Conservation (phyloP, 2,113 vertebrate genomes). For the Brachyhypopomus occidentalis region DNA sequence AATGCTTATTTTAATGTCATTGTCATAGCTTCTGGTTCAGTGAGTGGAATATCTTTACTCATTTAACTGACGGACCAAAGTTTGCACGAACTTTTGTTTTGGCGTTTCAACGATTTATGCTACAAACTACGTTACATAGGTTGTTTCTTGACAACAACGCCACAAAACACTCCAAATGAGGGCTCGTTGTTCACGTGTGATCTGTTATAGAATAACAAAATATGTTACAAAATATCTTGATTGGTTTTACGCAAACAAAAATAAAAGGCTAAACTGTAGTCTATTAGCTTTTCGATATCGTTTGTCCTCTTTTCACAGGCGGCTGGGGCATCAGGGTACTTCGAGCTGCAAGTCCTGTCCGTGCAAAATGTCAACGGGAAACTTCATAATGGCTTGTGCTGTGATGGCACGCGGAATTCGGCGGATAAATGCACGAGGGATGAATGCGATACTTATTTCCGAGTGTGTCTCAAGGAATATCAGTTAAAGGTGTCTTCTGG, state of each 20-base stretch:
- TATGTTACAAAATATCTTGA: neutral
- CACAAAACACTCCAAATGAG: no score
- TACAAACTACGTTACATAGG: no score
- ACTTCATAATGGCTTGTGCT: slow-evolving; percentile 87
- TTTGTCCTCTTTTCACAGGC: slow-evolving; percentile 71
- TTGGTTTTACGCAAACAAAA: no score
- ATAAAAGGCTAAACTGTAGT: neutral
- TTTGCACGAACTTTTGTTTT: no score
- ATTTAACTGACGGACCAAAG: no score
- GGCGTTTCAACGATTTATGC: no score
- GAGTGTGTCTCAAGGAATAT: slow-evolving; percentile 94
- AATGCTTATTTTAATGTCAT: no score
- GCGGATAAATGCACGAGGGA: slow-evolving; percentile 79
- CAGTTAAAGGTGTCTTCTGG: slow-evolving; percentile 84
- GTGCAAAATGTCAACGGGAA: slow-evolving; percentile 88
- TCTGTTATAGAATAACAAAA: neutral
- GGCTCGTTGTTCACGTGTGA: neutral
- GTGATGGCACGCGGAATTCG: slow-evolving; percentile 78
- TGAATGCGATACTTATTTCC: slow-evolving; percentile 90
- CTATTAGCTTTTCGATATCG: neutral
- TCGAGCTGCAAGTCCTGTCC: slow-evolving; percentile 88
- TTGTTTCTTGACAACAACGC: no score
- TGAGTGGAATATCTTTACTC: no score
- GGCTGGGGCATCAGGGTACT: slow-evolving; percentile 83
- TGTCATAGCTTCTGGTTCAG: no score